These are phyloP conservation scores for Holcopasites calliopsidis DNA, from an alignment of 1,140 invertebrate genomes.

Conservation along the genomic window DNA sequence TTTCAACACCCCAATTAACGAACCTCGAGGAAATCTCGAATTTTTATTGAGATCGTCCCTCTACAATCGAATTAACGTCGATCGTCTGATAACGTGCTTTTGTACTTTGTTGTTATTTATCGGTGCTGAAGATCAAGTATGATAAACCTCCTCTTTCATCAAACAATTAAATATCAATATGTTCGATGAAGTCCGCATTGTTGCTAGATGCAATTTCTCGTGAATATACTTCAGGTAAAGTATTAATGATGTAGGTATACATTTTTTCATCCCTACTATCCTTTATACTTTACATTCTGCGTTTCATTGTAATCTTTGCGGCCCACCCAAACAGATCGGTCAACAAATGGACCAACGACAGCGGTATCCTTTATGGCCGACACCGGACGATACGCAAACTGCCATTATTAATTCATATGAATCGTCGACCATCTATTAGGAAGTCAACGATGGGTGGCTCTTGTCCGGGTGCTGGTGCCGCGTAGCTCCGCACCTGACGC, in stretches of 20 bases:
- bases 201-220: too few species aligned
- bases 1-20: slow-evolving; percentile 7
- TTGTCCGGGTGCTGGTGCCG: neutral
- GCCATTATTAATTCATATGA: slow-evolving; percentile 60
- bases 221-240: too few species aligned
- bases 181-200: too few species aligned
- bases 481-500: slow-evolving; percentile 54
- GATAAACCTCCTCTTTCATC: neutral
- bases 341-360: neutral
- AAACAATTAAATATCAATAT: neutral
- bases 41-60: neutral
- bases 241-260: too few species aligned
- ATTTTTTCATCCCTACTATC: too few species aligned
- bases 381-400: slow-evolving; percentile 39
- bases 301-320: neutral
- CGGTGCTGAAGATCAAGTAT: neutral
- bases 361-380: neutral
- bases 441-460: slow-evolving; percentile 55
- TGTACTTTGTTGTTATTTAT: neutral
- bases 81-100: too few species aligned
- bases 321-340: too few species aligned
- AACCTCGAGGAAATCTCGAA: neutral
- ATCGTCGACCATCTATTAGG: slow-evolving; percentile 60
- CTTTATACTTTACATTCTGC: neutral
- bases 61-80: neutral